A percentile compares a stretch with the other conserved stretches of the same genome.
phyloP scores from a whole-genome alignment of 2,888 invertebrate genomes.

The Lasioglossum pauxillum region DNA sequence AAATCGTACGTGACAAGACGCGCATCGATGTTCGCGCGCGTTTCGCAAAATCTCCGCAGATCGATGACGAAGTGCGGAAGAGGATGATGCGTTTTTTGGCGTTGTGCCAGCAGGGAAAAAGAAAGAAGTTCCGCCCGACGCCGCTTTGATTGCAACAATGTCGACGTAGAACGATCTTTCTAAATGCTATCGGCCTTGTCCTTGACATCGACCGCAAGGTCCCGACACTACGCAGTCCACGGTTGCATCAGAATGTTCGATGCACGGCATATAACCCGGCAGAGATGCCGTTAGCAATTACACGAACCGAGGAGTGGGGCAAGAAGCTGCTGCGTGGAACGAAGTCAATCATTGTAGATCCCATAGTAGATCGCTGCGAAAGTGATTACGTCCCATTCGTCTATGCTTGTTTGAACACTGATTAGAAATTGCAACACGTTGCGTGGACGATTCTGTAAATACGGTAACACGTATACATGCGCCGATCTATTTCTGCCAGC shows the following conservation, averaged over 20 bases:
- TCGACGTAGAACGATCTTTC: slow-evolving; percentile 59
- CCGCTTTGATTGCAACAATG: slow-evolving; percentile 62
- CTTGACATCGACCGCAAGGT: slow-evolving; percentile 82
- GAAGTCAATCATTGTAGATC: slow-evolving; percentile 21
- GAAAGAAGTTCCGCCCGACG: slow-evolving; percentile 51
- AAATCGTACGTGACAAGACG: neutral
- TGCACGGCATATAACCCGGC: slow-evolving; percentile 55
- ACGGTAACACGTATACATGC: neutral
- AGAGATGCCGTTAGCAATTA: slow-evolving; percentile 33
- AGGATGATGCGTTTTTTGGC: slow-evolving; percentile 61
- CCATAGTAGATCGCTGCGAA: neutral
- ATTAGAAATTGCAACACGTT: slow-evolving; percentile 17
- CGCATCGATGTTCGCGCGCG: neutral
- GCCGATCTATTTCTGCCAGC: neutral
- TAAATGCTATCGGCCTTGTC: slow-evolving; percentile 77
- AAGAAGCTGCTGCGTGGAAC: neutral
- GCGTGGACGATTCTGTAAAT: neutral
- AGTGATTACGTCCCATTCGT: slow-evolving; percentile 37
- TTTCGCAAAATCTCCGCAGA: slow-evolving; percentile 14
- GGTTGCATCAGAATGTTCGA: slow-evolving; percentile 80
- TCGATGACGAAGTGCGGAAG: slow-evolving; percentile 39
- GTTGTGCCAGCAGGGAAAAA: slow-evolving; percentile 2
- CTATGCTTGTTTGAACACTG: slow-evolving; percentile 13
- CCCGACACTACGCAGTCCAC: slow-evolving; percentile 81
- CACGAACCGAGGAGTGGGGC: slow-evolving; percentile 16